Evolutionary conservation across 30 jellyfish, hydroid and myxozoan genomes (phyloP).

Genomic region (Chironex yamaguchii): DNA sequence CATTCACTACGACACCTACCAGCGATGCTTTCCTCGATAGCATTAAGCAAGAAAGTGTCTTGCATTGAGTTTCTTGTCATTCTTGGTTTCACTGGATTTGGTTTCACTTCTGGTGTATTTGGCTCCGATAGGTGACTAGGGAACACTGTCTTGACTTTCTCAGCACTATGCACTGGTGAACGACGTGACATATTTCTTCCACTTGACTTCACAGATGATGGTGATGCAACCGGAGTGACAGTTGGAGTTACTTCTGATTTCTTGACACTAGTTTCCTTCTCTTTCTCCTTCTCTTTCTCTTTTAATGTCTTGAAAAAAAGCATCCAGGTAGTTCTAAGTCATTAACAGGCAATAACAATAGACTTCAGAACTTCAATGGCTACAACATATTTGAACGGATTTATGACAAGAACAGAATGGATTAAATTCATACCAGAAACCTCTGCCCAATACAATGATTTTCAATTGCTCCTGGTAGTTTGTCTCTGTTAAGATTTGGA

Average conservation of each 20-base stretch:
- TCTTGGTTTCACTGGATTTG: conserved; percentile 95
- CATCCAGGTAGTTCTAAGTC: too few species aligned
- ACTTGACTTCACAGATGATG: conserved; percentile 43
- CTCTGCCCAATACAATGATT: too few species aligned
- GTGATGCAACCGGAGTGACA: conserved; percentile 38
- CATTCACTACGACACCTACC: too few species aligned
- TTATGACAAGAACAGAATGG: too few species aligned
- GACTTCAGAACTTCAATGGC: too few species aligned
- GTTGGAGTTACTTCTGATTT: conserved; percentile 35
- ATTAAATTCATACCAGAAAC: too few species aligned
- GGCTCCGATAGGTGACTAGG: not conserved
- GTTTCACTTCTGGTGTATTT: conserved; percentile 76
- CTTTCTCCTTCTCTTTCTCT: not conserved
- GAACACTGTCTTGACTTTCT: conserved; percentile 51
- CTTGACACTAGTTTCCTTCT: not conserved
- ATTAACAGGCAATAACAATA: too few species aligned
- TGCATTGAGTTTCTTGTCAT: conserved; percentile 98
- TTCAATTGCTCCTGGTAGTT: too few species aligned
- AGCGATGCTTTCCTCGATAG: conserved; percentile 95
- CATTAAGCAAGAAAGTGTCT: conserved; percentile 90
- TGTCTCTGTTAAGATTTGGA: too few species aligned
- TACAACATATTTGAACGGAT: too few species aligned
- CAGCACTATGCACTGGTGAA: conserved; percentile 45
- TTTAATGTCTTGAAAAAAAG: too few species aligned
- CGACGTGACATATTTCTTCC: not conserved